Evolutionary conservation across 1,140 invertebrate genomes (phyloP), one percentile per base, ranked within the genome.

Genomic region (Oryctes rhinoceros): DNA sequence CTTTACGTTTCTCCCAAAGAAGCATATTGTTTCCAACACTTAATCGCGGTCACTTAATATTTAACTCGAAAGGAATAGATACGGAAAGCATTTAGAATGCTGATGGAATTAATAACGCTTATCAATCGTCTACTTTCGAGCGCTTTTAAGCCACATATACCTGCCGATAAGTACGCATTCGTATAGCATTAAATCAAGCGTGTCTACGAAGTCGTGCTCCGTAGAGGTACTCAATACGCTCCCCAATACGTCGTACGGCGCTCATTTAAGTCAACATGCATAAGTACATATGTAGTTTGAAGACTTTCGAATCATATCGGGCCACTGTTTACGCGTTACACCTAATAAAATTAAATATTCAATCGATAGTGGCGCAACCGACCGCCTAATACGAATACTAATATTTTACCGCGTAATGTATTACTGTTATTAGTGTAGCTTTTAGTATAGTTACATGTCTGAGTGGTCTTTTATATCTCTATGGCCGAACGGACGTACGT

Each of bases 21-120:
- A 62, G 5, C 53, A 7, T 20, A 62, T 62, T 62, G 53, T 62
- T 20, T 20, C 53, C 7, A 62, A 20, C 53, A 62, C 20, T 62
- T 62, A 62, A 62, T 62, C 53, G 53, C 53, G 53, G 13, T 18
- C 53, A 62, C 53, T 62, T 62, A 62, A 62, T 62, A 62, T 62
- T 62, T 62, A 62, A 62, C 53, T n/a, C 53, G 53, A 62, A 30
- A 44, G 39, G 39, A 62, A 62, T 62, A 62, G 53, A 62, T 62
- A 11, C 7, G 53, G 53, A 62, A 62, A 62, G 53, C 53, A 62
- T 62, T 62, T 62, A 62, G 53, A 62, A 62, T 15, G 53, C 20
- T 62, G 53, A 62, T 62, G 53, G 53, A 62, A 62, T 62, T 62
- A 62, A 62, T 62, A 62, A 62, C 53, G 53, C 13, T 62, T 62